These are phyloP conservation scores for Xanthia icteritia DNA, from an alignment of 2,888 invertebrate species.

Conservation along the genomic window DNA sequence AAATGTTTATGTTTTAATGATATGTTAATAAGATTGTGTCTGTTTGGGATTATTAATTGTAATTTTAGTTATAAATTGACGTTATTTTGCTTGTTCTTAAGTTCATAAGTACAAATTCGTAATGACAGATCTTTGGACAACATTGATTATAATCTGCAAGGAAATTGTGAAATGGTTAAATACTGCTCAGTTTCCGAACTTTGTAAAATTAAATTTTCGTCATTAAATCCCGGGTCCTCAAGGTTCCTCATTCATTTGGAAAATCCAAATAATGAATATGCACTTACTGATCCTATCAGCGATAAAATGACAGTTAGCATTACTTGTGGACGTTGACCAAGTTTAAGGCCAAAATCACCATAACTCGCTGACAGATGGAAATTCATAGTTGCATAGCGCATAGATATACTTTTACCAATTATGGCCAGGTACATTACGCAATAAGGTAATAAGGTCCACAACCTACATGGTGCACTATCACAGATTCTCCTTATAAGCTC, in stretches of 20 bases:
- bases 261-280: not conserved
- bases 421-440: not conserved
- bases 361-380: not conserved
- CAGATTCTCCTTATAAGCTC: slow-evolving; percentile 13
- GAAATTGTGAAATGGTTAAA: not conserved
- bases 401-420: not conserved
- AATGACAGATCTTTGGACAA: not conserved
- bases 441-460: slow-evolving; percentile 5
- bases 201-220: too few relatives aligned
- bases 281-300: not conserved
- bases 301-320: not conserved
- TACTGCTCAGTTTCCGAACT: too few relatives aligned
- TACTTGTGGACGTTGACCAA: not conserved
- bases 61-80: slow-evolving; percentile 14
- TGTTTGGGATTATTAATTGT: slow-evolving; percentile 15
- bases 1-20: slow-evolving; percentile 9
- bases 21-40: slow-evolving; percentile 14
- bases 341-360: not conserved
- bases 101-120: not conserved
- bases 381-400: not conserved
- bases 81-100: not conserved
- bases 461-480: slow-evolving; percentile 14
- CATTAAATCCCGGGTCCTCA: too few relatives aligned
- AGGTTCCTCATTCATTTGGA: not conserved
- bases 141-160: not conserved